These are phyloP conservation scores for Drosophila recens DNA, from an alignment of 2,888 invertebrate genomes.

Conservation along the genomic window DNA sequence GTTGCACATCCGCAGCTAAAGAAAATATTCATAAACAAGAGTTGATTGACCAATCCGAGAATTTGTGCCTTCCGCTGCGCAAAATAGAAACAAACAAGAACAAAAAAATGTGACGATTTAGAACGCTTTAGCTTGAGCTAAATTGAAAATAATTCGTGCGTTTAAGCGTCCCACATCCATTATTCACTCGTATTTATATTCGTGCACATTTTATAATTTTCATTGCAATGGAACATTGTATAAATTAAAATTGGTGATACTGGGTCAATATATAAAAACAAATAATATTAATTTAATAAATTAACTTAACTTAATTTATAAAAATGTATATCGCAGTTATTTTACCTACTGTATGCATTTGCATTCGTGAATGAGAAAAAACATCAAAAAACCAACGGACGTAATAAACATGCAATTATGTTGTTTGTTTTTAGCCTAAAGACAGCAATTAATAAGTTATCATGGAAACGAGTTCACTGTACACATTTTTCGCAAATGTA, in stretches of 20 bases:
- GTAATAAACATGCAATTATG: constrained; percentile 59
- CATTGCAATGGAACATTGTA: background rate
- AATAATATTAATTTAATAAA: background rate
- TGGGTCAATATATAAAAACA: background rate
- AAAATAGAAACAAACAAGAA: constrained; percentile 31
- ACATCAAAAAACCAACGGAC: constrained; percentile 24
- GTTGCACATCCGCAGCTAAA: constrained; percentile 55
- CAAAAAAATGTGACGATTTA: constrained; percentile 25
- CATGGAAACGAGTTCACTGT: constrained; percentile 43
- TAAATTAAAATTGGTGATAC: background rate
- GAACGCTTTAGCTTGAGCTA: background rate
- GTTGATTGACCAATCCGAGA: constrained; percentile 43
- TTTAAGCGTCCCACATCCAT: constrained; percentile 12
- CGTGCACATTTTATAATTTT: background rate
- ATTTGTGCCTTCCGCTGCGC: constrained; percentile 65
- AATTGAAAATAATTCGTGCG: constrained; percentile 18
- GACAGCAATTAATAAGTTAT: constrained; percentile 42
- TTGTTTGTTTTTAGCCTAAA: constrained; percentile 66
- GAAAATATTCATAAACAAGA: constrained; percentile 35
- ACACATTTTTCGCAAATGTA: constrained; percentile 50
- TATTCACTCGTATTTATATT: background rate
- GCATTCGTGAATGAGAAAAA: background rate
- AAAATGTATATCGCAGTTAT: background rate
- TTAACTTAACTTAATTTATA: background rate
- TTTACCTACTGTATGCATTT: background rate